phyloP scores from a whole-genome alignment of 2,113 vertebrate genomes.

The Pangasianodon gigas region DNA sequence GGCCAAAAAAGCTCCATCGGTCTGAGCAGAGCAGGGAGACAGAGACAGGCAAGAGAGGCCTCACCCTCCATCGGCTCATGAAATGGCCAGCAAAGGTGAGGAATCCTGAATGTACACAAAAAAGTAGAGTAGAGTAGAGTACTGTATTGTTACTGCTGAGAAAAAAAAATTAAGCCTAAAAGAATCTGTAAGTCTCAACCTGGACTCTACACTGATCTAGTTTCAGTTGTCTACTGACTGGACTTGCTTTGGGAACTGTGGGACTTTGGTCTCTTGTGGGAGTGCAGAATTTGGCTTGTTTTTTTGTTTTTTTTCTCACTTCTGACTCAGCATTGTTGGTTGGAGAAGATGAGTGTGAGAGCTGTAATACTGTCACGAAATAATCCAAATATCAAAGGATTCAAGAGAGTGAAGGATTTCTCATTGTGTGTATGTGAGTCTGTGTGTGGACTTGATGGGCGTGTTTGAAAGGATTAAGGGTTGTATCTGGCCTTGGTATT shows the following conservation, averaged over 20 bases:
- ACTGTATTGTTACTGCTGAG: background rate
- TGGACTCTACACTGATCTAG: background rate
- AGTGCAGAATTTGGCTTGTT: background rate
- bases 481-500: background rate
- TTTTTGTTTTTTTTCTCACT: background rate
- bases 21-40: conserved; percentile 46
- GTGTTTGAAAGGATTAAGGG: background rate
- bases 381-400: background rate
- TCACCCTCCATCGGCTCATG: conserved; percentile 50
- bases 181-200: background rate
- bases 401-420: background rate
- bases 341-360: background rate
- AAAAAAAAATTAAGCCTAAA: background rate
- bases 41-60: conserved; percentile 43
- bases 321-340: background rate
- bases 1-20: conserved; percentile 71
- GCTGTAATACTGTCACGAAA: background rate
- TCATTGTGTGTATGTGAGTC: background rate
- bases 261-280: background rate
- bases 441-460: background rate
- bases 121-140: background rate
- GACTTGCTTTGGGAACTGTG: background rate
- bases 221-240: background rate
- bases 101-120: conserved; percentile 18
- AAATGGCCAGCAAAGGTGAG: conserved; percentile 78